Evolutionary conservation across 2,797 vertebrate genomes (phyloP).

Genomic region (Odontamblyopus lacepedii): DNA sequence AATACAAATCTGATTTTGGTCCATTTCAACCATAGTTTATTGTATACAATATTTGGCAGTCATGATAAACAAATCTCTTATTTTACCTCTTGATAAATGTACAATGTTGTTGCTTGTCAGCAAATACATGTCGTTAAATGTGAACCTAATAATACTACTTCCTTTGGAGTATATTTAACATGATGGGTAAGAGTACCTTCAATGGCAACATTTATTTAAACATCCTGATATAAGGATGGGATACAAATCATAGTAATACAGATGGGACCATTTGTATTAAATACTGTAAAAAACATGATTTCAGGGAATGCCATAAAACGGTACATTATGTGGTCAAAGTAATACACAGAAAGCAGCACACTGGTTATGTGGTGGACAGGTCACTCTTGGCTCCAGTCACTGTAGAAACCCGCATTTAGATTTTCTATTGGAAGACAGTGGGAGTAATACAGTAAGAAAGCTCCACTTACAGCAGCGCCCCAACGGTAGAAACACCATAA

Average conservation of each 20-base stretch:
- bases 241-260: constrained; percentile 49
- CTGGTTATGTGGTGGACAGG: constrained; percentile 20
- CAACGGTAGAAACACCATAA: constrained; percentile 32
- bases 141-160: constrained; percentile 12
- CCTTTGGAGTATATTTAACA: constrained; percentile 14
- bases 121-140: background rate
- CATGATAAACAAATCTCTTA: constrained; percentile 10
- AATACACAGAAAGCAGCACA: constrained; percentile 35
- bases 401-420: constrained; percentile 45
- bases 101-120: background rate
- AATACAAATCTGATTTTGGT: background rate
- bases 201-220: constrained; percentile 8
- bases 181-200: constrained; percentile 7
- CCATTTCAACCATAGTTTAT: constrained; percentile 59
- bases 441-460: constrained; percentile 32
- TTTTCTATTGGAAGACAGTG: constrained; percentile 47
- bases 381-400: constrained; percentile 23
- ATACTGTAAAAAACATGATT: constrained; percentile 59
- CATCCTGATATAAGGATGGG: constrained; percentile 35
- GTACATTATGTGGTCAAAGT: constrained; percentile 9
- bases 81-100: background rate
- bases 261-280: constrained; percentile 26
- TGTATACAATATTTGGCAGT: constrained; percentile 69
- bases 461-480: constrained; percentile 3
- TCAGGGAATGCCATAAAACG: constrained; percentile 43